phyloP scores from a whole-genome alignment of 2,888 invertebrate species.

The Asteroscopus sphinx region DNA sequence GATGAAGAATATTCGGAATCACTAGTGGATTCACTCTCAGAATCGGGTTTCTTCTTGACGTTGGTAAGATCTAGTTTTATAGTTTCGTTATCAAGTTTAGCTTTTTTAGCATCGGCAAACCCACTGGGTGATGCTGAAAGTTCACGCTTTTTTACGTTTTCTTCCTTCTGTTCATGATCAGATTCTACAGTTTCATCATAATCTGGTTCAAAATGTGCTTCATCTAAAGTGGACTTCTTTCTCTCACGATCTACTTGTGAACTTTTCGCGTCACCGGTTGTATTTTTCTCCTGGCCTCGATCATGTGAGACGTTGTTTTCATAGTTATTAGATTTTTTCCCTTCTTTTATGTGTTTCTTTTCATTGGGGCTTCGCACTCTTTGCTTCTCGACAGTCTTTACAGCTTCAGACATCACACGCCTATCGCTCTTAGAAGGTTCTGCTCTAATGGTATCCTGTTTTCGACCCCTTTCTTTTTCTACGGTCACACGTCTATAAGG shows the following conservation, averaged over 20 bases:
- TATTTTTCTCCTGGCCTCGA: constrained; percentile 64
- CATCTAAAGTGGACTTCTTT: constrained; percentile 92
- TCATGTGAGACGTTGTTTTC: constrained; percentile 46
- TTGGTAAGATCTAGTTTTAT: constrained; percentile 86
- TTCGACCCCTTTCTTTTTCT: constrained; percentile 81
- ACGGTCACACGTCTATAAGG: constrained; percentile 87
- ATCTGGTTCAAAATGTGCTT: constrained; percentile 93
- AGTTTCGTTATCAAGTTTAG: constrained; percentile 79
- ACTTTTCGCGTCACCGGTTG: constrained; percentile 59
- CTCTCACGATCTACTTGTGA: constrained; percentile 82
- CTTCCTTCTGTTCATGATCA: constrained; percentile 91
- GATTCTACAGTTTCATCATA: constrained; percentile 91
- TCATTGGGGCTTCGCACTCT: constrained; percentile 68
- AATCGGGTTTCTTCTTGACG: constrained; percentile 85
- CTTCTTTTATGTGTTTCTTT: constrained; percentile 70
- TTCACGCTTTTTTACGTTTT: constrained; percentile 81
- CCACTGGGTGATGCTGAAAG: constrained; percentile 73
- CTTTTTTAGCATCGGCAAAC: constrained; percentile 73
- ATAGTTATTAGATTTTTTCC: constrained; percentile 62
- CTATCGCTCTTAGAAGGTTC: constrained; percentile 73
- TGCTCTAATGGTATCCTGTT: constrained; percentile 70
- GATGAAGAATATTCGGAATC: constrained; percentile 87
- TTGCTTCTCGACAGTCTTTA: constrained; percentile 69
- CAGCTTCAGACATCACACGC: constrained; percentile 66
- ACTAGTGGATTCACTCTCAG: constrained; percentile 82